Evolutionary conservation across 2,888 invertebrate species (phyloP).

Genomic region (Drosophila helvetica): DNA sequence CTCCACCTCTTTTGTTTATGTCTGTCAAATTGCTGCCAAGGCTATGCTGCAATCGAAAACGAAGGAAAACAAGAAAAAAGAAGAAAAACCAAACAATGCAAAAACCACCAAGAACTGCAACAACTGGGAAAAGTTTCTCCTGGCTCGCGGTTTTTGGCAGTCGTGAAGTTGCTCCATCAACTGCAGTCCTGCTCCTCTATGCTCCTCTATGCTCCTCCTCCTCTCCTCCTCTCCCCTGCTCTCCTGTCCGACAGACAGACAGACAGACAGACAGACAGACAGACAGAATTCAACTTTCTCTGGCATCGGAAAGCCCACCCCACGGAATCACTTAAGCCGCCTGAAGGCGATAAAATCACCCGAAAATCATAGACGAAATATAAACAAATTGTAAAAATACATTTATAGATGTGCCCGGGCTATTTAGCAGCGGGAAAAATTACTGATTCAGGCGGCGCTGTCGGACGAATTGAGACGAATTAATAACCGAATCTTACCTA

Average conservation of each 20-base stretch:
- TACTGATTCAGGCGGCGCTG: slow-evolving; percentile 5
- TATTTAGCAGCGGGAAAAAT: slow-evolving; percentile 7
- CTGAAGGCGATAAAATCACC: slow-evolving; percentile 30
- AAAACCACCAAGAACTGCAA: slow-evolving; percentile 38
- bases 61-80: slow-evolving; percentile 8
- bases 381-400: slow-evolving; percentile 55
- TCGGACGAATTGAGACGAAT: slow-evolving; percentile 6
- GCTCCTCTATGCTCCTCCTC: slow-evolving; percentile 33
- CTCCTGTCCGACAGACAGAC: too few relatives aligned
- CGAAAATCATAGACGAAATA: slow-evolving; percentile 37
- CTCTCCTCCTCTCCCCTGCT: neutral
- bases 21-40: slow-evolving; percentile 76
- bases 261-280: slow-evolving; percentile 22
- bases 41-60: slow-evolving; percentile 46
- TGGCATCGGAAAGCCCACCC: slow-evolving; percentile 39
- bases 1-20: slow-evolving; percentile 54
- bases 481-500: slow-evolving; percentile 1
- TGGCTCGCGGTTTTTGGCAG: slow-evolving; percentile 60
- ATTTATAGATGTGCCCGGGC: slow-evolving; percentile 17
- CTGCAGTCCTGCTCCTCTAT: slow-evolving; percentile 37
- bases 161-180: slow-evolving; percentile 29
- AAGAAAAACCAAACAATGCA: slow-evolving; percentile 26
- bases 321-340: slow-evolving; percentile 64
- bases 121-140: slow-evolving; percentile 51
- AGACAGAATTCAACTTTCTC: slow-evolving; percentile 53